Evolutionary conservation across 2,888 invertebrate genomes (phyloP).

Genomic region (Synergus laeviventris): DNA sequence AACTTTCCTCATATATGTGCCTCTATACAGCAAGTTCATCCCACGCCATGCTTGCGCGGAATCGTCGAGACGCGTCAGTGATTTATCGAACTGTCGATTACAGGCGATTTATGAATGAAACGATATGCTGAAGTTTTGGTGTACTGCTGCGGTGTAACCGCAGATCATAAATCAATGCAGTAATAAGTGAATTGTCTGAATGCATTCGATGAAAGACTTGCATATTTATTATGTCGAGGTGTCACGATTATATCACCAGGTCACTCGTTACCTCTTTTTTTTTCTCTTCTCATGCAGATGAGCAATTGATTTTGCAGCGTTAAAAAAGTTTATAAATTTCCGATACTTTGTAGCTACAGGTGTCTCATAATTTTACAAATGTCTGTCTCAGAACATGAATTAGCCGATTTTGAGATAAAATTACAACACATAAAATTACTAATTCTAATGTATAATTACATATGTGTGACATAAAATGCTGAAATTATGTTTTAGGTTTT

Average conservation of each 20-base stretch:
- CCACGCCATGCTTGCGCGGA: slow-evolving; percentile 37
- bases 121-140: slow-evolving; percentile 40
- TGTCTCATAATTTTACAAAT: no score
- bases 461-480: no score
- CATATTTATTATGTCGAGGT: slow-evolving; percentile 30
- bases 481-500: no score
- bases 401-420: no score
- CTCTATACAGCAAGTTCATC: not conserved
- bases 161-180: slow-evolving; percentile 24
- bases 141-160: slow-evolving; percentile 5
- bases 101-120: slow-evolving; percentile 51
- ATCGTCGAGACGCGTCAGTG: slow-evolving; percentile 42
- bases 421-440: no score
- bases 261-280: not conserved
- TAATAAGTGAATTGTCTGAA: slow-evolving; percentile 34
- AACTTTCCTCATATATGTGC: slow-evolving; percentile 36
- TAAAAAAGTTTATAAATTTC: no score
- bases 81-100: slow-evolving; percentile 52
- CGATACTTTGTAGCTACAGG: no score
- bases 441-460: no score
- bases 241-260: not conserved
- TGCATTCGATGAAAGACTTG: slow-evolving; percentile 11
- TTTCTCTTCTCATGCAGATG: not conserved
- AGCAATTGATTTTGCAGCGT: not conserved
- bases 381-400: no score